Conservation (phyloP, 1,140 invertebrate species). For the Adoxophyes honmai region DNA sequence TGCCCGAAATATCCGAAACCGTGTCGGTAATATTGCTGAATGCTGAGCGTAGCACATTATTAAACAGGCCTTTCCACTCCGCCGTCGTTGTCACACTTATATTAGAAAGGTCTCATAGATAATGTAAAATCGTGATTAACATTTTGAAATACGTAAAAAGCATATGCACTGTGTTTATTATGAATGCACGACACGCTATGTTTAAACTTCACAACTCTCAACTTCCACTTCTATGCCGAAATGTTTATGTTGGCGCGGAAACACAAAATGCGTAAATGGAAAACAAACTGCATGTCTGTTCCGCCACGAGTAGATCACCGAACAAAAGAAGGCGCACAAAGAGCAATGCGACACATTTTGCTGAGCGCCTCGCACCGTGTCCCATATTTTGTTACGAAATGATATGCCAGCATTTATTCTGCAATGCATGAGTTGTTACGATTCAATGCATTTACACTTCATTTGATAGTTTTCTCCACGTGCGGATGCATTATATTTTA, state of each 20-base stretch:
- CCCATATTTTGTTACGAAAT: slow-evolving; percentile 68
- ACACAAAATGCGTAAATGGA: slow-evolving; percentile 14
- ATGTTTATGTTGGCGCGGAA: no score
- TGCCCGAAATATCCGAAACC: no score
- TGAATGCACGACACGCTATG: no score
- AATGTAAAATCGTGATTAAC: no score
- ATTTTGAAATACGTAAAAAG: no score
- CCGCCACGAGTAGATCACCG: slow-evolving; percentile 38
- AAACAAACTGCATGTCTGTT: slow-evolving; percentile 9
- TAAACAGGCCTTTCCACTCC: slow-evolving; percentile 38
- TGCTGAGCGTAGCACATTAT: no score
- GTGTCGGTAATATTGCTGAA: no score
- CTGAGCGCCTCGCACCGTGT: slow-evolving; percentile 58
- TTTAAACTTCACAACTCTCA: no score
- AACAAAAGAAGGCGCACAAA: slow-evolving; percentile 58
- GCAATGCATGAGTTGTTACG: slow-evolving; percentile 18
- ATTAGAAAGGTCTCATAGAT: no score
- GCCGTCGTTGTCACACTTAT: no score
- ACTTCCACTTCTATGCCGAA: no score
- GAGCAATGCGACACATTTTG: slow-evolving; percentile 67
- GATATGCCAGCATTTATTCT: slow-evolving; percentile 51
- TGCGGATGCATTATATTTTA: background rate
- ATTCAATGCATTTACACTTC: slow-evolving; percentile 18
- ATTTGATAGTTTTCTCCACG: slow-evolving; percentile 5
- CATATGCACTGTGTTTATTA: no score